Conservation (phyloP, 2,888 invertebrate species). For the Brenthis daphne region DNA sequence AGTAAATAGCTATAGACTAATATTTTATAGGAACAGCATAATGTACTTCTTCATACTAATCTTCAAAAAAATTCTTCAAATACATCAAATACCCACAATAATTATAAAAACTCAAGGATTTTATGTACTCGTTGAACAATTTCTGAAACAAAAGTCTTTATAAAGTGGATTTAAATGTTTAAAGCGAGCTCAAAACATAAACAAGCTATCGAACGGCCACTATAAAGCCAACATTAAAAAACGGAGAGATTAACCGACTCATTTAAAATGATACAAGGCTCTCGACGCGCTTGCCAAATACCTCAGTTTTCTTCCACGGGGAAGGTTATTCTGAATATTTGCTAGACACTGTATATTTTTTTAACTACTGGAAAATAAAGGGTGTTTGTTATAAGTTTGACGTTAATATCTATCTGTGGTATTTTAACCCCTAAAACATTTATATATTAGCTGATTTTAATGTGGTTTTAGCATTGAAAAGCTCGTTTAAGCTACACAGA, state of each 20-base stretch:
- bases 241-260: slow-evolving; percentile 69
- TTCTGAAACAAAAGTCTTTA: background rate
- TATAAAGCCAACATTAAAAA: slow-evolving; percentile 49
- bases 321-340: slow-evolving; percentile 44
- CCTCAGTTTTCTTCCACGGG: slow-evolving; percentile 54
- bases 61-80: too few relatives aligned
- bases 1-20: too few relatives aligned
- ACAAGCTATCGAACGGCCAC: slow-evolving; percentile 34
- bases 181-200: slow-evolving; percentile 28
- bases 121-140: background rate
- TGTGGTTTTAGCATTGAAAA: too few relatives aligned
- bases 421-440: background rate
- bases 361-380: too few relatives aligned
- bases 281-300: slow-evolving; percentile 70
- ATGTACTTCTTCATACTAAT: too few relatives aligned
- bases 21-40: too few relatives aligned
- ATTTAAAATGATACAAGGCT: slow-evolving; percentile 76
- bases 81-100: too few relatives aligned
- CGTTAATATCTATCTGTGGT: too few relatives aligned
- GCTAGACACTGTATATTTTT: background rate
- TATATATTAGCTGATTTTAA: background rate
- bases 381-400: too few relatives aligned
- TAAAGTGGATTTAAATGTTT: slow-evolving; percentile 14
- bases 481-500: too few relatives aligned
- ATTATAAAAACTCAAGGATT: too few relatives aligned